These are phyloP conservation scores for Pristionchus maxplancki DNA, from an alignment of 2,888 invertebrate species.

Conservation along the genomic window DNA sequence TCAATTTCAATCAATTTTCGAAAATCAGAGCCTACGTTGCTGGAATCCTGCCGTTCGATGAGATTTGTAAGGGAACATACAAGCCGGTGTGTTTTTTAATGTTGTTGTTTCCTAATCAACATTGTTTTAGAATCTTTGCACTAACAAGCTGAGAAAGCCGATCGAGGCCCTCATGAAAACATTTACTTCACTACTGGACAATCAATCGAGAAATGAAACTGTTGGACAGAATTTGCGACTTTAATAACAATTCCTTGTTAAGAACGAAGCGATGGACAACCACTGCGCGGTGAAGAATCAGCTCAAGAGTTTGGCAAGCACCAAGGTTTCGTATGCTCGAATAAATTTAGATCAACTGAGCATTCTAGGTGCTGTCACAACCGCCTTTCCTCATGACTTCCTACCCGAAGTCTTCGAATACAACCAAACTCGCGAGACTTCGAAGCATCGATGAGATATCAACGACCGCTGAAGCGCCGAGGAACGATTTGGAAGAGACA, in stretches of 20 bases:
- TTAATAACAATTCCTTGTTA: background rate
- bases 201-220: background rate
- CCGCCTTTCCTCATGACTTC: background rate
- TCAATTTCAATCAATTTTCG: background rate
- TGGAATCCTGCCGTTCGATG: background rate
- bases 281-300: background rate
- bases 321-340: background rate
- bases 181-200: background rate
- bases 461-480: background rate
- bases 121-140: constrained; percentile 24
- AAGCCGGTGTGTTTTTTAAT: constrained; percentile 2
- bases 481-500: background rate
- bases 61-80: constrained; percentile 14
- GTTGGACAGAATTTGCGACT: background rate
- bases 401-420: background rate
- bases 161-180: background rate
- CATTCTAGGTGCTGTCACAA: background rate
- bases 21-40: constrained; percentile 34
- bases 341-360: no score
- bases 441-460: background rate
- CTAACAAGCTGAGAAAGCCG: background rate
- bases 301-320: background rate
- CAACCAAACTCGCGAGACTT: background rate
- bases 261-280: background rate
- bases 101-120: no score